These are phyloP conservation scores for Meiosimyza platycephala DNA, from an alignment of 2,888 invertebrate species.

Conservation along the genomic window DNA sequence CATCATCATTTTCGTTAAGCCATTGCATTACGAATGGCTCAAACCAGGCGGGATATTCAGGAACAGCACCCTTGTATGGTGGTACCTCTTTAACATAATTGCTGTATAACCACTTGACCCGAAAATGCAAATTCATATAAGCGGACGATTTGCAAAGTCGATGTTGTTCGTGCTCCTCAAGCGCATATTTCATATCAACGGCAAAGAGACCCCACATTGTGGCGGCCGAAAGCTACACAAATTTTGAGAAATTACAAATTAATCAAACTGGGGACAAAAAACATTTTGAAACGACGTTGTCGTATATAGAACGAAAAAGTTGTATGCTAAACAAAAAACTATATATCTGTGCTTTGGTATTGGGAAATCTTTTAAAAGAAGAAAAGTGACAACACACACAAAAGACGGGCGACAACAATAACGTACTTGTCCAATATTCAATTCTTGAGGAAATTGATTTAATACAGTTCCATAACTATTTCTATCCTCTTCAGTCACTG, in stretches of 20 bases:
- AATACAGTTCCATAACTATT: conserved; percentile 98
- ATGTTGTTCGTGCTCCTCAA: conserved; percentile 98
- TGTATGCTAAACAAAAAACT: too few species aligned
- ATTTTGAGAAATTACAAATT: neutral
- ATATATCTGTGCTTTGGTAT: too few species aligned
- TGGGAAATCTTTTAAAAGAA: neutral
- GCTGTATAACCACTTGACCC: conserved; percentile 97
- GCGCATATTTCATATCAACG: conserved; percentile 95
- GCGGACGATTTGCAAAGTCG: conserved; percentile 96
- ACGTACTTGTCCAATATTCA: conserved; percentile 93
- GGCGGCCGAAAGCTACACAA: conserved; percentile 88
- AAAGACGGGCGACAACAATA: neutral
- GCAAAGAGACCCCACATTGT: conserved; percentile 99
- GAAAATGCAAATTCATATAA: conserved; percentile 99
- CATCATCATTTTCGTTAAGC: conserved; percentile 99
- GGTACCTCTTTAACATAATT: conserved; percentile 98
- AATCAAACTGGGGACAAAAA: too few species aligned
- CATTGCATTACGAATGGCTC: conserved; percentile 99
- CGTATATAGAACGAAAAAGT: too few species aligned
- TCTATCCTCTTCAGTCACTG: conserved; percentile 98
- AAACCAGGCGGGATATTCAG: conserved; percentile 99
- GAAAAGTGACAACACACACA: neutral
- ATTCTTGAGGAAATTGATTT: conserved; percentile 98
- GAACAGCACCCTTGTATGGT: conserved; percentile 95
- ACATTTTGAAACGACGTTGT: too few species aligned